These are phyloP conservation scores for Nephrotoma flavescens DNA, from an alignment of 2,888 invertebrate species.

Conservation along the genomic window DNA sequence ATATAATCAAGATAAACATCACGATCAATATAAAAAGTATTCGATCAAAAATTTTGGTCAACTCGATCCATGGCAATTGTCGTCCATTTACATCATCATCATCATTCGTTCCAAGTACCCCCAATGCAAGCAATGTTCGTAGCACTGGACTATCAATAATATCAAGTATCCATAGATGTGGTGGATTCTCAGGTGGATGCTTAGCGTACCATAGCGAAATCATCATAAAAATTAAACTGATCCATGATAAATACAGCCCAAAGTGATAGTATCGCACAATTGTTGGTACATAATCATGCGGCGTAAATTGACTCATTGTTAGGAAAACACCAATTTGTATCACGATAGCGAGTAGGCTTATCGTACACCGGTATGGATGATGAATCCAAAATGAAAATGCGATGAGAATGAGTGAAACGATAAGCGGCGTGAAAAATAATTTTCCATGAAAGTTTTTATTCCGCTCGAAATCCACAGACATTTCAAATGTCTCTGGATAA, in stretches of 20 bases:
- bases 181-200: conserved; percentile 22
- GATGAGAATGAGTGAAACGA: not conserved
- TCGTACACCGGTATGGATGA: conserved; percentile 22
- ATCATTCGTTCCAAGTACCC: not conserved
- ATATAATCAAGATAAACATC: not conserved
- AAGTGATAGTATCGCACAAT: not conserved
- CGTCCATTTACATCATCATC: not conserved
- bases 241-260: conserved; percentile 13
- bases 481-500: not conserved
- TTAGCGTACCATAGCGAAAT: conserved; percentile 22
- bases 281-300: conserved; percentile 22
- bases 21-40: not conserved
- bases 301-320: conserved; percentile 23
- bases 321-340: conserved; percentile 22
- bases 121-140: conserved; percentile 12
- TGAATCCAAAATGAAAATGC: conserved; percentile 10
- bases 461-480: not conserved
- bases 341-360: conserved; percentile 21
- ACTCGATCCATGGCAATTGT: not conserved
- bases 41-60: not conserved
- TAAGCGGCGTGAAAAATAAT: not conserved
- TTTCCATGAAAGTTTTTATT: not conserved
- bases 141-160: conserved; percentile 19
- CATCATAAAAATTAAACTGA: conserved; percentile 24
- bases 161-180: conserved; percentile 15